Percentiles rank a stretch among this genome's conserved stretches.
Evolutionary conservation across 1,140 invertebrate genomes (phyloP).

Genomic region (Aporrectodea caliginosa): DNA sequence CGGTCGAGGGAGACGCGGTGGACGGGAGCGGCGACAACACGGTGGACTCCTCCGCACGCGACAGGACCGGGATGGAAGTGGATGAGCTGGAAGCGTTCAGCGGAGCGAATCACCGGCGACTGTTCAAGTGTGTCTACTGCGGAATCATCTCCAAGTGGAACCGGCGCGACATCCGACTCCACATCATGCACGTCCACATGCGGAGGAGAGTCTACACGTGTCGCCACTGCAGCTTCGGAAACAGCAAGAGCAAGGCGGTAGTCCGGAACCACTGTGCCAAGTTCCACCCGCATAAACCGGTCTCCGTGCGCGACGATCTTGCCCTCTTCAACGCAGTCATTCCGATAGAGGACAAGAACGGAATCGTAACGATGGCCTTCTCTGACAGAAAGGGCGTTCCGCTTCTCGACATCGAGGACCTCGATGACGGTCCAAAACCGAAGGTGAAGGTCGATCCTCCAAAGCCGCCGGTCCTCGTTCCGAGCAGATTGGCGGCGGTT

Average conservation of each 20-base stretch:
- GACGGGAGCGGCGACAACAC: too few species aligned
- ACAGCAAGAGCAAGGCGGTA: conserved; percentile 25
- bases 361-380: conserved; percentile 19
- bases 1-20: not conserved
- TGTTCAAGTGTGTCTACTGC: conserved; percentile 28
- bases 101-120: not conserved
- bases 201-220: conserved; percentile 21
- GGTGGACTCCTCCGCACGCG: not conserved
- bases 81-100: not conserved
- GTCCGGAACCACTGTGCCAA: conserved; percentile 13
- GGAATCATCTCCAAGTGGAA: conserved; percentile 20
- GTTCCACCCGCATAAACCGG: conserved; percentile 18
- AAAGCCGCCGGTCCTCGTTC: not conserved
- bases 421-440: not conserved
- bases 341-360: conserved; percentile 13
- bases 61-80: not conserved
- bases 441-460: not conserved
- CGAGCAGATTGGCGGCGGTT: not conserved
- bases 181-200: conserved; percentile 28
- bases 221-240: conserved; percentile 26
- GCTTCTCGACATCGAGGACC: conserved; percentile 1
- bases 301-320: conserved; percentile 20
- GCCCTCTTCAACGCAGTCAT: conserved; percentile 17
- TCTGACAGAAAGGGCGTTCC: conserved; percentile 9
- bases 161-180: conserved; percentile 14